phyloP scores from a whole-genome alignment of 2,113 vertebrate species.

The Corydoras sp. region DNA sequence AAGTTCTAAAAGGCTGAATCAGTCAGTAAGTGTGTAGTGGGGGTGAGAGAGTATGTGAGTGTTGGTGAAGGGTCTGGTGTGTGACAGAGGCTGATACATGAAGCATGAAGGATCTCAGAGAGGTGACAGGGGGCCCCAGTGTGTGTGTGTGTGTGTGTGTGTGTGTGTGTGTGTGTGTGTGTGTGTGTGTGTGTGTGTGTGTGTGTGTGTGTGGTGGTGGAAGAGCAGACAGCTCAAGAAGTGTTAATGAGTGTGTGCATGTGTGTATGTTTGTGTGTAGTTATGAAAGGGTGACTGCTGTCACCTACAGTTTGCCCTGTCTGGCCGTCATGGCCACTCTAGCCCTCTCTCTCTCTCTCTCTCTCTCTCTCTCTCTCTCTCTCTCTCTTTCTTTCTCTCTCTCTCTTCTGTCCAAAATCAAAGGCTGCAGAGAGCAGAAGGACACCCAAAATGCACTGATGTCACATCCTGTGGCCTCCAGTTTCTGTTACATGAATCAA shows the following conservation, averaged over 20 bases:
- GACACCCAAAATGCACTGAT: constrained; percentile 61
- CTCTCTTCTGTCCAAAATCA: constrained; percentile 68
- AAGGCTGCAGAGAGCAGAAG: constrained; percentile 73
- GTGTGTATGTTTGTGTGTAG: background rate
- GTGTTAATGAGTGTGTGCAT: constrained; percentile 67
- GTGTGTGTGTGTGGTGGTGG: constrained; percentile 17
- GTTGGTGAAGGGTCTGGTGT: constrained; percentile 4
- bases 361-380: constrained; percentile 41
- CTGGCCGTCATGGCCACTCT: constrained; percentile 51
- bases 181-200: no score
- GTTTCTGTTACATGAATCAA: constrained; percentile 69
- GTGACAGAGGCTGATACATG: constrained; percentile 6
- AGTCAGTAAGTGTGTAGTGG: background rate
- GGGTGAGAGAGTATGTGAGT: constrained; percentile 12
- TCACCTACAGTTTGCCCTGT: constrained; percentile 68
- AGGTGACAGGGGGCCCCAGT: constrained; percentile 11
- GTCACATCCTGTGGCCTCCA: constrained; percentile 69
- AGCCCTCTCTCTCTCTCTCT: constrained; percentile 57
- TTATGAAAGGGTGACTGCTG: constrained; percentile 56
- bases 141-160: constrained; percentile 29
- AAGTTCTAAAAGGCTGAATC: background rate
- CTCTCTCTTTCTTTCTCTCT: constrained; percentile 64
- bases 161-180: constrained; percentile 20
- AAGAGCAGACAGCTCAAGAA: constrained; percentile 72
- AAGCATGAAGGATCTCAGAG: constrained; percentile 10